Evolutionary conservation across 1,140 invertebrate species (phyloP).

Genomic region (Zophobas morio): DNA sequence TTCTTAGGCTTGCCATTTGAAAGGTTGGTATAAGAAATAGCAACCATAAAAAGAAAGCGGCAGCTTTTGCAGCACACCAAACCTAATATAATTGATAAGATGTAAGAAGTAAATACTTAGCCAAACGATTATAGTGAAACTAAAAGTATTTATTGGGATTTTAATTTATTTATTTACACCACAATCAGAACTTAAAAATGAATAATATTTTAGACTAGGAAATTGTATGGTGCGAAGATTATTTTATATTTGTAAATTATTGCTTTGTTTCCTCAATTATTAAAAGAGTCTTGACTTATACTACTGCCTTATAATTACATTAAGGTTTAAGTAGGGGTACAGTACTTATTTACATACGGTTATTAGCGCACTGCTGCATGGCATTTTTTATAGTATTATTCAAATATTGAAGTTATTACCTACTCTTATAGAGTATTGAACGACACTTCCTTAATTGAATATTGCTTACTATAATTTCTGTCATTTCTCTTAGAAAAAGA

Average conservation of each 20-base stretch:
- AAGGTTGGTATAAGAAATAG: slow-evolving; percentile 15
- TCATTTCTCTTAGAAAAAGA: slow-evolving; percentile 9
- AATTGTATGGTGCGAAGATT: slow-evolving; percentile 48
- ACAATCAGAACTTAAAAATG: slow-evolving; percentile 40
- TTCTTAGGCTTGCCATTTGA: slow-evolving; percentile 44
- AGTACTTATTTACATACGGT: slow-evolving; percentile 32
- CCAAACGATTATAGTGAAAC: slow-evolving; percentile 43
- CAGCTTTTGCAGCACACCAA: slow-evolving; percentile 46
- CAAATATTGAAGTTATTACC: slow-evolving; percentile 14
- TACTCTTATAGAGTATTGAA: slow-evolving; percentile 19
- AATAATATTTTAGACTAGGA: slow-evolving; percentile 23
- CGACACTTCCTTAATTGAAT: slow-evolving; percentile 14
- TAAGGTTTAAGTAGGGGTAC: slow-evolving; percentile 37
- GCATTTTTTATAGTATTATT: slow-evolving; percentile 23
- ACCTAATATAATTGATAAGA: slow-evolving; percentile 30
- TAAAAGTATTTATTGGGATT: slow-evolving; percentile 30
- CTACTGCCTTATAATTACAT: slow-evolving; percentile 44
- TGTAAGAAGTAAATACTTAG: slow-evolving; percentile 40
- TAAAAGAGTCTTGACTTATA: slow-evolving; percentile 18
- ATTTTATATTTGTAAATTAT: slow-evolving; percentile 55
- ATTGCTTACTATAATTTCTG: slow-evolving; percentile 10
- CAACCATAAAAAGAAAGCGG: slow-evolving; percentile 20
- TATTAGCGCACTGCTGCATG: slow-evolving; percentile 34
- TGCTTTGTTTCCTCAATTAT: slow-evolving; percentile 35
- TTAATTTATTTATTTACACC: slow-evolving; percentile 38